Evolutionary conservation across 2,113 vertebrate genomes (phyloP), one percentile per base, ranked within the genome.

Genomic region (Donacobius atricapilla): DNA sequence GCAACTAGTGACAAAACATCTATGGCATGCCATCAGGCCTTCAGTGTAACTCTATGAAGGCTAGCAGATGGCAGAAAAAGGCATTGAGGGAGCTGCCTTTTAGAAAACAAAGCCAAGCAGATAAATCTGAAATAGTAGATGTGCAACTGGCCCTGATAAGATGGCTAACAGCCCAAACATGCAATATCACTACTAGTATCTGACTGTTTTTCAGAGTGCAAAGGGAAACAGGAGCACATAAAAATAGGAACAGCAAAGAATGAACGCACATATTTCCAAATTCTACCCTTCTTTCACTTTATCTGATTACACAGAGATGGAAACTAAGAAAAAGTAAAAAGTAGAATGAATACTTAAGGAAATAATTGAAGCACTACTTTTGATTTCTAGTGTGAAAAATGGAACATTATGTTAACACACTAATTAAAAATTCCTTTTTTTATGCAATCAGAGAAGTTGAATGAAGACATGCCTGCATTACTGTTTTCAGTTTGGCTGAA

Each of bases 41-140:
- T 84, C 53, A 35, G 18, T 30, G 20, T 35, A 83, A 82, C 14
- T 45, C 31, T 57, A 0, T 65, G 93, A 93, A 85, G 57, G 48
- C 27, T 83, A 94, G 57, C 87, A 95, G 83, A 96, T 93, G 87
- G 86, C 57, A 90, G 77, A 64, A 72, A 92, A 85, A 76, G 20
- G 39, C 53, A 90, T 42, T 73, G 50, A 76, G 78, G 81, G 84
- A 79, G 28, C 10, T 82, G 37, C 33, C 33, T 80, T 75, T 91
- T 57, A 50, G 33, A 89, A 73, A 95, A 89, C 47, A 91, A 82
- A 93, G 61, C 54, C 95, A 94, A 87, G 37, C 1, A 85, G 87
- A 87, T 58, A 94, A 63, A 93, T 86, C 35, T 65, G 50, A 86
- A 91, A 87, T 40, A 64, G 14, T 57, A 94, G 80, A 76, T 89